A percentile compares a stretch with the other conserved stretches of the same genome.
phyloP scores from a whole-genome alignment of 2,888 invertebrate genomes.

The Orchestes rusci region DNA sequence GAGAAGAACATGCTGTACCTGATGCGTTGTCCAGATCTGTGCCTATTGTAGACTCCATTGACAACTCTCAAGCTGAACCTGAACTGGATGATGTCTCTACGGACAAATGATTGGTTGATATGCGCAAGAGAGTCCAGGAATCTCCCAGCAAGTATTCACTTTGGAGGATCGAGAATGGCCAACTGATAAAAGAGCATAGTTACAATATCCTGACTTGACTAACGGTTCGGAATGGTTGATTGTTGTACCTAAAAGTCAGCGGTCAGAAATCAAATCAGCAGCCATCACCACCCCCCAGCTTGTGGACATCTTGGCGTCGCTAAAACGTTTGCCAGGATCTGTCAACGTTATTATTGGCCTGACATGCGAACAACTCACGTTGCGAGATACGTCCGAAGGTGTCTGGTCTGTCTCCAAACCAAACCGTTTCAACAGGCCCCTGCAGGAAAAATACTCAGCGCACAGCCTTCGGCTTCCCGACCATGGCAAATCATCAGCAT shows the following conservation, averaged over 20 bases:
- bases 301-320: conserved; percentile 14
- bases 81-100: too few species aligned
- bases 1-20: conserved; percentile 24
- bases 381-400: conserved; percentile 20
- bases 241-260: too few species aligned
- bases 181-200: background rate
- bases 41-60: conserved; percentile 16
- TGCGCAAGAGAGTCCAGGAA: too few species aligned
- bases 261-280: too few species aligned
- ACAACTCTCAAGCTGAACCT: too few species aligned
- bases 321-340: conserved; percentile 15
- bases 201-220: background rate
- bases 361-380: conserved; percentile 24
- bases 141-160: conserved; percentile 3
- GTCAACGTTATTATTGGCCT: conserved; percentile 27
- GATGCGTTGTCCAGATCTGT: conserved; percentile 26
- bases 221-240: background rate
- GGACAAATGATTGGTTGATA: too few species aligned
- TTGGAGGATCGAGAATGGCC: conserved; percentile 3
- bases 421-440: conserved; percentile 12
- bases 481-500: conserved; percentile 16
- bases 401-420: conserved; percentile 9
- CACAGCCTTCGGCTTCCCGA: conserved; percentile 1
- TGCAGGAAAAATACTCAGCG: conserved; percentile 11
- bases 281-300: conserved; percentile 13